These are phyloP conservation scores for Eupithecia centaureata DNA, from an alignment of 2,888 invertebrate genomes.

Conservation along the genomic window DNA sequence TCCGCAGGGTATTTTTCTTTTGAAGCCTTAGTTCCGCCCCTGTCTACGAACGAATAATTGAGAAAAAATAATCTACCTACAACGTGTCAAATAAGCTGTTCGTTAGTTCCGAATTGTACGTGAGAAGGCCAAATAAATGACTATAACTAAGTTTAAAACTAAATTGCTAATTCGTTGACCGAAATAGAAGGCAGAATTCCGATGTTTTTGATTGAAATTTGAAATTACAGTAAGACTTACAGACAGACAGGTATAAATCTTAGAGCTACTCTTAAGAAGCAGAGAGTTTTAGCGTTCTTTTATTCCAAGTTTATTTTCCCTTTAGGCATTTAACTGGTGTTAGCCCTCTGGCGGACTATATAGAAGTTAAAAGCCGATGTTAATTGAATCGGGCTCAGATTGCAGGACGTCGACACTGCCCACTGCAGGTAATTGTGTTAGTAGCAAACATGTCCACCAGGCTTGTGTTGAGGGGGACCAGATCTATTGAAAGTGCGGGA, in stretches of 20 bases:
- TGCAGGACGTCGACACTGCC: constrained; percentile 68
- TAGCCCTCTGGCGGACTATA: constrained; percentile 47
- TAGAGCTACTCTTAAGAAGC: too few species aligned
- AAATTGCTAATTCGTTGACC: too few species aligned
- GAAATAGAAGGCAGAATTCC: too few species aligned
- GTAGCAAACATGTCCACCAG: constrained; percentile 55
- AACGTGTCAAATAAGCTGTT: constrained; percentile 47
- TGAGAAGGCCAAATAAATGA: too few species aligned
- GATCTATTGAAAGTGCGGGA: neutral
- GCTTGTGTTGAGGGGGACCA: constrained; percentile 23
- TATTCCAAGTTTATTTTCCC: constrained; percentile 9
- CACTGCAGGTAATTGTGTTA: constrained; percentile 73
- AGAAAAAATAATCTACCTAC: too few species aligned
- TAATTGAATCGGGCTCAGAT: constrained; percentile 81
- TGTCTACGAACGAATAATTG: constrained; percentile 47
- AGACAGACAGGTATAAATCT: too few species aligned
- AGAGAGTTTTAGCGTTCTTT: neutral
- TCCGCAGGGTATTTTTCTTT: too few species aligned
- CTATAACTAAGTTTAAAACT: too few species aligned
- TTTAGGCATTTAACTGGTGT: constrained; percentile 11
- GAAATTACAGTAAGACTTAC: too few species aligned
- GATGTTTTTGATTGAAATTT: too few species aligned
- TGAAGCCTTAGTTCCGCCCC: neutral
- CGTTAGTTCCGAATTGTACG: too few species aligned
- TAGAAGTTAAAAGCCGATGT: constrained; percentile 76